Evolutionary conservation across 2,888 invertebrate species (phyloP), one percentile per base, ranked within the genome.

Genomic region (Drosophila falleni): DNA sequence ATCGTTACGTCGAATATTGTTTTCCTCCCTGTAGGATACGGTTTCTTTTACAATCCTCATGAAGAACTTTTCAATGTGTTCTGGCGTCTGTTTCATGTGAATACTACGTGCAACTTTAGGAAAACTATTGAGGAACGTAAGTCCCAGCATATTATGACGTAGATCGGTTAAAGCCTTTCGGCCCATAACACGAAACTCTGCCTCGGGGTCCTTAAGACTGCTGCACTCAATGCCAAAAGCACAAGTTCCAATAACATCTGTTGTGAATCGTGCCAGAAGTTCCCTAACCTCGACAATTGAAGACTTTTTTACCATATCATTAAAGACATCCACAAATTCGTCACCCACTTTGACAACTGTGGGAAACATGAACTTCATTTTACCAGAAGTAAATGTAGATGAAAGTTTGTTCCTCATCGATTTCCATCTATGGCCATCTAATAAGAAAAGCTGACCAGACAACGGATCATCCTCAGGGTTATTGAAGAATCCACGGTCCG

Each of bases 151-250:
- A 1, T 62, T 53, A 29, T 87, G 82, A 0, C 80, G 76, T 0
- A 26, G 11, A 33, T 77, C 74, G 0, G 13, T 64, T 11, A 86
- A 10, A 0, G 93, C 15, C 0, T 44, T 31, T 0, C 65, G 64
- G 0, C 92, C 90, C 87, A 90, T 90, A 0, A 70, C 39, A 0
- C 91, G 89, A 69, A 93, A 93, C 56, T 92, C 90, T 0, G 91
- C 90, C 16, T 92, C 79, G 0, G 92, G 90, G 75, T 93, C 89
- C 35, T 85, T 87, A 16, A 93, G 88, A 44, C 93, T 92, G 66
- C 93, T 93, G 71, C 92, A 91, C 15, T 93, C 92, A 9, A 94
- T 89, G 13, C 93, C 94, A 77, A 94, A 94, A 3, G 93, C 93
- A 69, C 93, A 92, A 3, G 90, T 90, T 2, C 93, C 93, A 42